These are phyloP conservation scores for Lucinisca nassula DNA, from an alignment of 2,888 invertebrate species.

Conservation along the genomic window DNA sequence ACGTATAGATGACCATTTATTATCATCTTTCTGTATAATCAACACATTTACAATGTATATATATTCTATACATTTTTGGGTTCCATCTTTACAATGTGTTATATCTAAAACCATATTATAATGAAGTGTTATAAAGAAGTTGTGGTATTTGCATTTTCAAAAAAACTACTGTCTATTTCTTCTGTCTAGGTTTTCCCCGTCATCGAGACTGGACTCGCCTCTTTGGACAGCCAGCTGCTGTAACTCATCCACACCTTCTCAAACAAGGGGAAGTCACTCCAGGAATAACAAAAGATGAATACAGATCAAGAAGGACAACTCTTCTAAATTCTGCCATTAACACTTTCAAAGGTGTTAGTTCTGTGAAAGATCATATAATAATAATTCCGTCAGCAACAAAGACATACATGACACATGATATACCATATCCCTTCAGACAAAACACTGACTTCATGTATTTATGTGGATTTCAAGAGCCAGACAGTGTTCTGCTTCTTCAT, in stretches of 20 bases:
- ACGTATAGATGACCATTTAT: too few species aligned
- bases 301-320: conserved; percentile 91
- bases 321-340: conserved; percentile 90
- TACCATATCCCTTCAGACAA: conserved; percentile 98
- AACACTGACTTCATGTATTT: conserved; percentile 93
- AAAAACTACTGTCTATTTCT: too few species aligned
- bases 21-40: too few species aligned
- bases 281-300: conserved; percentile 92
- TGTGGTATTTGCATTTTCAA: too few species aligned
- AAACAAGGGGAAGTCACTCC: conserved; percentile 90
- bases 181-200: neutral
- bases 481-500: conserved; percentile 90
- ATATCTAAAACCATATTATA: too few species aligned
- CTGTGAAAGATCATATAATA: conserved; percentile 89
- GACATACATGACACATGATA: conserved; percentile 97
- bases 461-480: conserved; percentile 95
- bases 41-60: too few species aligned
- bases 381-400: conserved; percentile 95
- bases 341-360: conserved; percentile 34
- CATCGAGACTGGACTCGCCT: conserved; percentile 18
- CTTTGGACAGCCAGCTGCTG: conserved; percentile 93
- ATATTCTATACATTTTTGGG: too few species aligned
- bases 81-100: too few species aligned
- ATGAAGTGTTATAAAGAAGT: too few species aligned
- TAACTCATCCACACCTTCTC: conserved; percentile 95